phyloP scores from a whole-genome alignment of 2,888 invertebrate genomes.

The Hermaeophaga mercurialis region DNA sequence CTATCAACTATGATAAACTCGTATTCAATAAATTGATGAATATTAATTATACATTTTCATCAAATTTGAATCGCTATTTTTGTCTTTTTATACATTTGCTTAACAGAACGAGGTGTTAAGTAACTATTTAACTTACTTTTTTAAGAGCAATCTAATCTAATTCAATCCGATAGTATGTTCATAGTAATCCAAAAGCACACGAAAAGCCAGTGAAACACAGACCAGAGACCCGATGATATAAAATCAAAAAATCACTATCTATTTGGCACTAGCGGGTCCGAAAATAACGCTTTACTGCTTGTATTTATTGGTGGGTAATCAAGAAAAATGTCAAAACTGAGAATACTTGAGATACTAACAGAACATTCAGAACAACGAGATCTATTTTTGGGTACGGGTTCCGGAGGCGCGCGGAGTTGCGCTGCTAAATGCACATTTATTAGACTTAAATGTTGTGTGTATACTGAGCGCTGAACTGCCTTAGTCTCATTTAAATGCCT shows the following conservation, averaged over 20 bases:
- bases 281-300: slow-evolving; percentile 7
- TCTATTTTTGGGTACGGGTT: slow-evolving; percentile 11
- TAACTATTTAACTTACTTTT: not conserved
- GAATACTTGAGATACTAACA: slow-evolving; percentile 9
- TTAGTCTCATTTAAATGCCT: not conserved
- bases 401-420: not conserved
- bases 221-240: no score
- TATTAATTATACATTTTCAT: no score
- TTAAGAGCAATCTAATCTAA: not conserved
- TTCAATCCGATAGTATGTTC: not conserved
- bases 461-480: slow-evolving; percentile 1
- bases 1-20: no score
- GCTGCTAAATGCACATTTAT: slow-evolving; percentile 6
- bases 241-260: not conserved
- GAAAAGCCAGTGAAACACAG: not conserved
- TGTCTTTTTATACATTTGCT: no score
- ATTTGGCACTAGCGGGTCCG: not conserved
- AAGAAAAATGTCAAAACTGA: slow-evolving; percentile 16
- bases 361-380: slow-evolving; percentile 6
- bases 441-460: not conserved
- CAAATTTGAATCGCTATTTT: no score
- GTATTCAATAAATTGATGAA: no score
- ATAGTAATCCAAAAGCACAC: not conserved
- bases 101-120: no score
- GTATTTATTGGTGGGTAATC: slow-evolving; percentile 3